Percentiles rank a stretch among this genome's conserved stretches.
Conservation (phyloP, 2,113 vertebrate genomes). For the Bufo gargarizans region DNA sequence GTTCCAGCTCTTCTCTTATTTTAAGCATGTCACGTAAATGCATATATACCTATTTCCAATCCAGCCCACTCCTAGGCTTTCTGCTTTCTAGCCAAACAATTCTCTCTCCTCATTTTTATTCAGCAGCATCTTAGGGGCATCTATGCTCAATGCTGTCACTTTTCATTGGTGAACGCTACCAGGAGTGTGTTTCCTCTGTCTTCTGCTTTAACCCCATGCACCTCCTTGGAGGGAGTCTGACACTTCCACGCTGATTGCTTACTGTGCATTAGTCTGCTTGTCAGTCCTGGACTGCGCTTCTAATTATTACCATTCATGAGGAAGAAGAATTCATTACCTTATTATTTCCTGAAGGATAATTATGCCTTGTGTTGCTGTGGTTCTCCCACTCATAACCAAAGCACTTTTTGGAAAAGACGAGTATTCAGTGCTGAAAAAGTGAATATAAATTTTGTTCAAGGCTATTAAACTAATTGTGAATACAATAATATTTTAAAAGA, state of each 20-base stretch:
- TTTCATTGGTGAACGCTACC: slow-evolving; percentile 23
- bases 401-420: neutral
- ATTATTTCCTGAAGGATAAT: slow-evolving; percentile 33
- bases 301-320: slow-evolving; percentile 38
- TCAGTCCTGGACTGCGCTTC: slow-evolving; percentile 6
- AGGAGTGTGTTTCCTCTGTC: slow-evolving; percentile 2
- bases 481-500: neutral
- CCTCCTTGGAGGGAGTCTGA: slow-evolving; percentile 29
- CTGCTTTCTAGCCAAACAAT: neutral
- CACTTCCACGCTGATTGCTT: slow-evolving; percentile 36
- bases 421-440: neutral
- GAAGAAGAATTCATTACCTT: slow-evolving; percentile 31
- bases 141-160: slow-evolving; percentile 25
- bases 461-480: neutral
- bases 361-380: neutral
- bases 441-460: too few relatives aligned
- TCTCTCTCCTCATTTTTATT: slow-evolving; percentile 16
- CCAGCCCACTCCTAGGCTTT: neutral
- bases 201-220: slow-evolving; percentile 36
- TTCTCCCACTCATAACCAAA: slow-evolving; percentile 7
- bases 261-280: slow-evolving; percentile 39
- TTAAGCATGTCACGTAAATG: neutral
- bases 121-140: slow-evolving; percentile 31
- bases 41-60: slow-evolving; percentile 18
- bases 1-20: slow-evolving; percentile 1